Conservation (phyloP, 1,140 invertebrate species). For the Portunus trituberculatus region DNA sequence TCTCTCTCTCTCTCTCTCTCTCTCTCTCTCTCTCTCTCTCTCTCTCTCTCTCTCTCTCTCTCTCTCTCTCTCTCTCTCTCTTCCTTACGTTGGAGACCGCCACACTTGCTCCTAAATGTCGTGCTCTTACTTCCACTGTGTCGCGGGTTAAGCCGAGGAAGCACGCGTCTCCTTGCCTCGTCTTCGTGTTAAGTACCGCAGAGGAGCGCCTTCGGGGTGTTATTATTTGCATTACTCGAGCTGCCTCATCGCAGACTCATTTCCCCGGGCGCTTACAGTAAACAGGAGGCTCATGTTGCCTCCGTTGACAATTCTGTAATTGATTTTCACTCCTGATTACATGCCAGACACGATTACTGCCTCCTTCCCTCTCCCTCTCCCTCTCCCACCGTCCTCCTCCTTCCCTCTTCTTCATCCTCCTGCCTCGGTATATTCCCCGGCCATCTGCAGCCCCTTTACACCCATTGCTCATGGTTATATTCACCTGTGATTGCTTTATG, state of each 20-base stretch:
- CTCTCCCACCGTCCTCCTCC: neutral
- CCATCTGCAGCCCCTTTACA: neutral
- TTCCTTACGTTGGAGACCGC: no score
- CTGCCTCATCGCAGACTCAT: neutral
- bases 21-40: no score
- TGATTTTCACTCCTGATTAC: constrained; percentile 3
- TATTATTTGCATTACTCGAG: neutral
- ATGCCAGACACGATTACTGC: constrained; percentile 1
- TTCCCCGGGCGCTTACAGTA: neutral
- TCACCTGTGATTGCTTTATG: no score
- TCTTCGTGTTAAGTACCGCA: neutral
- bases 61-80: no score
- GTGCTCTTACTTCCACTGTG: no score
- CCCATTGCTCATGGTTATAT: no score
- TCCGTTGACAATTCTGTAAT: constrained; percentile 22
- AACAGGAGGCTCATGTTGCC: neutral
- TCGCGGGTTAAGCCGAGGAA: no score
- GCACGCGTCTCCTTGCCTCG: neutral
- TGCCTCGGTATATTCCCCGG: neutral
- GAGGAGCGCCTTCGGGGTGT: neutral
- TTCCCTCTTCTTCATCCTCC: neutral
- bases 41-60: no score
- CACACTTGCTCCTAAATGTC: no score
- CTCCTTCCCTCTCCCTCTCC: neutral
- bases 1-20: no score